A percentile compares a stretch with the other conserved stretches of the same genome.
These are phyloP conservation scores for Anorthoa munda DNA, from an alignment of 2,888 invertebrate genomes.

Conservation along the genomic window DNA sequence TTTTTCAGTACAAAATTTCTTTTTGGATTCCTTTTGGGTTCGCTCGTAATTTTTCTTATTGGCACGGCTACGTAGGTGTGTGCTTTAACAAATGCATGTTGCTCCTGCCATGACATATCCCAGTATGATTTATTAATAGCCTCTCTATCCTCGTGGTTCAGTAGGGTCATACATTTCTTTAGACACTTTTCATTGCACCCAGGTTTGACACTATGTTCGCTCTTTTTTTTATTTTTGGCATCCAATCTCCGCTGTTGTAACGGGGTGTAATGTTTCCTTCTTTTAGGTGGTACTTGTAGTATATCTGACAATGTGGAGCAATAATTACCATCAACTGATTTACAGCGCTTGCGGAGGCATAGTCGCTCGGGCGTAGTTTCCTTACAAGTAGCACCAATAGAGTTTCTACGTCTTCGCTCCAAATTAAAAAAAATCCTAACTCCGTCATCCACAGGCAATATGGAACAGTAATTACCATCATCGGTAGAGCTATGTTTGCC, in stretches of 20 bases:
- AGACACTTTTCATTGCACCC: constrained; percentile 32
- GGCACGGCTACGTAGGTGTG: constrained; percentile 8
- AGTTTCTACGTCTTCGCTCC: constrained; percentile 12
- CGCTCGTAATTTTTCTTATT: constrained; percentile 13
- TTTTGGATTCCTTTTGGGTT: constrained; percentile 9
- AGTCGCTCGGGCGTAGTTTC: constrained; percentile 13
- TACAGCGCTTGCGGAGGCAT: constrained; percentile 15
- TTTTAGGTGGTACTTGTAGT: constrained; percentile 17
- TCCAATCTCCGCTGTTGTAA: constrained; percentile 19
- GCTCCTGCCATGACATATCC: background rate
- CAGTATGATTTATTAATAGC: constrained; percentile 32
- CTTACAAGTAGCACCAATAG: constrained; percentile 8
- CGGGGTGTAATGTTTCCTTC: constrained; percentile 14
- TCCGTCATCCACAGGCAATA: constrained; percentile 13
- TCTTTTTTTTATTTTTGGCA: constrained; percentile 19
- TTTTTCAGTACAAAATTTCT: background rate
- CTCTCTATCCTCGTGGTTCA: constrained; percentile 19
- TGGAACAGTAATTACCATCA: constrained; percentile 5
- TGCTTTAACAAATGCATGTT: constrained; percentile 11
- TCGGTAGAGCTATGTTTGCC: background rate
- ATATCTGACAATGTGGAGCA: constrained; percentile 12
- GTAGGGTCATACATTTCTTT: constrained; percentile 26
- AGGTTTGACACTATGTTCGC: constrained; percentile 29
- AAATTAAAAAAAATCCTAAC: background rate
- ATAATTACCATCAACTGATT: constrained; percentile 20